Evolutionary conservation across 2,113 vertebrate species (phyloP).

Genomic region (Muntiacus muntjak): DNA sequence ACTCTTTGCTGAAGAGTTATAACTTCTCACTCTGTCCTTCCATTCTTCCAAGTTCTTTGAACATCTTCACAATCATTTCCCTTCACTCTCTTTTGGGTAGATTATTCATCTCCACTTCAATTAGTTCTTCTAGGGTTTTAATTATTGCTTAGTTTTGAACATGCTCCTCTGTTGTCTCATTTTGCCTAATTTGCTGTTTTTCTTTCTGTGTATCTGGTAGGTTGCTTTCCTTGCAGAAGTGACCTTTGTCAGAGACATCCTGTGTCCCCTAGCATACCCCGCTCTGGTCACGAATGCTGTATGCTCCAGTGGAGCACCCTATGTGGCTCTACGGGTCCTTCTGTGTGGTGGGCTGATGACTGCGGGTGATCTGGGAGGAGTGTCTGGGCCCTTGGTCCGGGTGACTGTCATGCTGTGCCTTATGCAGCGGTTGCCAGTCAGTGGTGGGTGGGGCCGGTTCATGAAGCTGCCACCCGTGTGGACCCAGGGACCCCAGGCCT

Average conservation of each 20-base stretch:
- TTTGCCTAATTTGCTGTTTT: background rate
- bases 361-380: background rate
- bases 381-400: background rate
- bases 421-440: background rate
- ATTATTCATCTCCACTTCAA: background rate
- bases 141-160: background rate
- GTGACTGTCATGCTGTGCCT: background rate
- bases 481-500: background rate
- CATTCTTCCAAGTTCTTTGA: background rate
- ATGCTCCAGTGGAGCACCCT: fast-evolving
- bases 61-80: background rate
- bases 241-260: background rate
- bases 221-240: background rate
- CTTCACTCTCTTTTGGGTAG: background rate
- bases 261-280: background rate
- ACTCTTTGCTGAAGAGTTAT: background rate
- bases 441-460: background rate
- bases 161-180: background rate
- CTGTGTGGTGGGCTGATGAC: background rate
- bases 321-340: background rate
- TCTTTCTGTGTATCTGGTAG: background rate
- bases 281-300: background rate
- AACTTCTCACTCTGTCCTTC: background rate
- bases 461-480: background rate
- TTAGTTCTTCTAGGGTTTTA: background rate